Evolutionary conservation across 2,797 vertebrate genomes (phyloP), one percentile per base, ranked within the genome.

Genomic region (Apogon hyalosoma): DNA sequence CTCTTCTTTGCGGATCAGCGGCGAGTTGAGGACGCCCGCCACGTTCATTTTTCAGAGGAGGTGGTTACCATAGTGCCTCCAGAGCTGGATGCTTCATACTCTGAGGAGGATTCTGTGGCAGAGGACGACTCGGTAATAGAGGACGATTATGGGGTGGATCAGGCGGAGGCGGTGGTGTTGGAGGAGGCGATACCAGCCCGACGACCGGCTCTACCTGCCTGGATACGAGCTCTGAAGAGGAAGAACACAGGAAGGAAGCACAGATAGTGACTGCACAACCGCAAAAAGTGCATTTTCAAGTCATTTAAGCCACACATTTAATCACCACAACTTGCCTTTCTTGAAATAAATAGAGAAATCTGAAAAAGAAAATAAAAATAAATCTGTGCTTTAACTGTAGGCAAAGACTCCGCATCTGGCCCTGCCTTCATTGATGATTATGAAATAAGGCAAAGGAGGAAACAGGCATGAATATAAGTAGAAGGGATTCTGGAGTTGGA

Each of bases 161-260:
- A 46, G 33, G 38, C 53, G 11, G 58, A 5, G 6, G 36, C 13
- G 2, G 3, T n/a, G 6, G 4, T 57, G 14, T 42, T 57, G 11
- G 74, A 69, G 60, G 48, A 84, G 56, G 70, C 47, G 19, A 52
- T 69, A 48, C 74, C 71, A 0, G 45, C 50, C 4, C 61, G 86
- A 2, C 86, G 88, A 8, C 12, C 65, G 0, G 53, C 56, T 33
- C 69, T 92, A 2, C 90, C 92, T 4, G 81, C 77, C 41, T 95
- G 94, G 94, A 92, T 94, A 33, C 40, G 46, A 39, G 91, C 90
- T 49, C 79, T 94, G 60, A 94, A 88, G 80, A 91, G 42, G 66
- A 93, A 39, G 74, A 92, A 82, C 6, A 77, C 63, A 0, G 66
- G 74, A 39, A 90, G 62, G 72, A 92, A 90, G 42, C 74, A 49